Percentiles rank a stretch among this genome's conserved stretches.
Evolutionary conservation across 2,113 vertebrate species (phyloP).

Genomic region (Sinocyclocheilus anshuiensis): DNA sequence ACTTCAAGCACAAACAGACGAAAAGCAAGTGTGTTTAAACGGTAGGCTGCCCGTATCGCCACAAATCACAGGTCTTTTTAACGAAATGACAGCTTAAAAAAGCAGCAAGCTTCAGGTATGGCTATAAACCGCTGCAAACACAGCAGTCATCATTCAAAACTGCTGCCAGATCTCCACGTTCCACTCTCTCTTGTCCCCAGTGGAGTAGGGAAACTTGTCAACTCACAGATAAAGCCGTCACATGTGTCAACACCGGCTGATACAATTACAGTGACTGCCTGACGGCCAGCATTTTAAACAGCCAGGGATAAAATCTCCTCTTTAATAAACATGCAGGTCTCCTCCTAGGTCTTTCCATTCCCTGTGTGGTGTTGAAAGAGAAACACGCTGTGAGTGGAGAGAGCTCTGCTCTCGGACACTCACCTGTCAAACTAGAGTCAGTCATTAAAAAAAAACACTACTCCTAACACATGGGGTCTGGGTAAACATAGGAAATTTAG

Average conservation of each 20-base stretch:
- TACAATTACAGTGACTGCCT: neutral
- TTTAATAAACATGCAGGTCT: neutral
- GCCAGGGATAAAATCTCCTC: neutral
- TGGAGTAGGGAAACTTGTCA: neutral
- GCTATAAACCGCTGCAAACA: neutral
- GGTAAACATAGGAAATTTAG: neutral
- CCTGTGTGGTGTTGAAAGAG: neutral
- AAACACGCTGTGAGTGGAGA: neutral
- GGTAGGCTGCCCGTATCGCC: neutral
- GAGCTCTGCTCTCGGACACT: too few species aligned
- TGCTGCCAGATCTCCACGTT: neutral
- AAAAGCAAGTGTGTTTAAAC: neutral
- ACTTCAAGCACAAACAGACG: neutral
- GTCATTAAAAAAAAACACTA: neutral
- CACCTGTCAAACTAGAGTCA: neutral
- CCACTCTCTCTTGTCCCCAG: neutral
- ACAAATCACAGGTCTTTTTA: neutral
- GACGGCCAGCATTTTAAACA: neutral
- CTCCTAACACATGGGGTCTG: neutral
- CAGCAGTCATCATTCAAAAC: neutral
- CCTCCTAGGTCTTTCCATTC: neutral
- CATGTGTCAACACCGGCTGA: neutral
- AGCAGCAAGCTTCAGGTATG: neutral
- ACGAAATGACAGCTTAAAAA: neutral
- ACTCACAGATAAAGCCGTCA: slow-evolving; percentile 4